phyloP scores from a whole-genome alignment of 2,888 invertebrate species.

The Scaptomyza parva region DNA sequence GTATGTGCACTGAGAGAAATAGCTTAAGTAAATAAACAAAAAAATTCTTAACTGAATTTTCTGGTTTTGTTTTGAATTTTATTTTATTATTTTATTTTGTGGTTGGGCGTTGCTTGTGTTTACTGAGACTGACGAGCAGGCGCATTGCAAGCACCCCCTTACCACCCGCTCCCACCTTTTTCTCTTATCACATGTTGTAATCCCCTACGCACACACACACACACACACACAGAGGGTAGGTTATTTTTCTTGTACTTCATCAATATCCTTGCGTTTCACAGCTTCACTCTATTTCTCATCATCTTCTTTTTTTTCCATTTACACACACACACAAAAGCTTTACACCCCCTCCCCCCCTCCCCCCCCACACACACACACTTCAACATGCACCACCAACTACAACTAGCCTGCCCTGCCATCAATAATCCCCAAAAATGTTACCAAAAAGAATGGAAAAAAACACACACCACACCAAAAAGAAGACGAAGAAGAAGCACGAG shows the following conservation, averaged over 20 bases:
- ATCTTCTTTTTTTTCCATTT: slow-evolving; percentile 36
- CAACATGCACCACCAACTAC: neutral
- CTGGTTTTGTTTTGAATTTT: no score
- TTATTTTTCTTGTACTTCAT: slow-evolving; percentile 76
- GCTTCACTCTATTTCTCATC: slow-evolving; percentile 65
- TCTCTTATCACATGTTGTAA: slow-evolving; percentile 35
- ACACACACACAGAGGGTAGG: slow-evolving; percentile 59
- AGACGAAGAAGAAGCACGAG: slow-evolving; percentile 64
- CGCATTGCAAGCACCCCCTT: slow-evolving; percentile 25
- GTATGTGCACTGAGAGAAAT: neutral
- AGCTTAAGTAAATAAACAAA: no score
- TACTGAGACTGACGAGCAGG: slow-evolving; percentile 58
- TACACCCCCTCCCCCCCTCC: slow-evolving; percentile 2
- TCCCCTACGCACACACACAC: slow-evolving; percentile 63
- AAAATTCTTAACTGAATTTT: no score
- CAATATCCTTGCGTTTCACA: slow-evolving; percentile 75
- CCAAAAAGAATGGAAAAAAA: slow-evolving; percentile 38
- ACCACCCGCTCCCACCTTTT: neutral
- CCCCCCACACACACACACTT: slow-evolving; percentile 4
- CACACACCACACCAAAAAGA: slow-evolving; percentile 28
- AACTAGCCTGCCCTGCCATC: slow-evolving; percentile 59
- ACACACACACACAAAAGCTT: slow-evolving; percentile 29
- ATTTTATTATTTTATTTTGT: neutral
- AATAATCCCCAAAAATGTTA: slow-evolving; percentile 80
- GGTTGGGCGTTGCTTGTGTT: slow-evolving; percentile 26